A percentile compares a stretch with the other conserved stretches of the same genome.
phyloP scores from a whole-genome alignment of 2,113 vertebrate species.

The Platichthys stellatus region DNA sequence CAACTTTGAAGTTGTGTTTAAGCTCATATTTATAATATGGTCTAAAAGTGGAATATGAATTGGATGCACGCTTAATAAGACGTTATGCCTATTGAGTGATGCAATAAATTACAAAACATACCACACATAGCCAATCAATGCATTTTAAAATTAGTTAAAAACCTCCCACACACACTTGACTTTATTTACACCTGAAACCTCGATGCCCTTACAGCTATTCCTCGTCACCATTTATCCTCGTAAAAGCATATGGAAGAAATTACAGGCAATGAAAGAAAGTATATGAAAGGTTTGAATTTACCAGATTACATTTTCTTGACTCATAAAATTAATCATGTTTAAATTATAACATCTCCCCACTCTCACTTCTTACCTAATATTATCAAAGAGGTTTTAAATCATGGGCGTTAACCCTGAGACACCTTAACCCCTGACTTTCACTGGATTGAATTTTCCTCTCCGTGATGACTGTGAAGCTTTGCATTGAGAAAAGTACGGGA shows the following conservation, averaged over 20 bases:
- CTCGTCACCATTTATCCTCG: not conserved
- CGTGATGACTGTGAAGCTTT: constrained; percentile 44
- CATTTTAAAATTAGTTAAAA: too few species aligned
- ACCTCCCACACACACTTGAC: too few species aligned
- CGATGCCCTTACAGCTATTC: not conserved
- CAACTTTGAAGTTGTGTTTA: not conserved
- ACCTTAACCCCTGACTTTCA: constrained; percentile 13
- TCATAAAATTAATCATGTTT: too few species aligned
- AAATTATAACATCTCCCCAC: not conserved
- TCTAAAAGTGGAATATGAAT: not conserved
- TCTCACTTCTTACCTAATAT: too few species aligned
- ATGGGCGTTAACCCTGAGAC: constrained; percentile 30
- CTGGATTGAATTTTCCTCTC: constrained; percentile 29
- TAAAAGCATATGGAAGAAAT: constrained; percentile 10
- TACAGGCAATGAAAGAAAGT: not conserved
- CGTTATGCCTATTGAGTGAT: not conserved
- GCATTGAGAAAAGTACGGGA: constrained; percentile 57
- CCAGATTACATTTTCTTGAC: too few species aligned
- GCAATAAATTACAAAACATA: too few species aligned
- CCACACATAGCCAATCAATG: too few species aligned
- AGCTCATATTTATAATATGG: not conserved
- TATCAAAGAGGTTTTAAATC: constrained; percentile 18
- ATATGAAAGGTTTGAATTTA: not conserved
- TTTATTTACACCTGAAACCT: too few species aligned
- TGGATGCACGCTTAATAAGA: not conserved